Evolutionary conservation across 2,797 vertebrate species (phyloP).

Genomic region (Gymnoscopelus microlampas): DNA sequence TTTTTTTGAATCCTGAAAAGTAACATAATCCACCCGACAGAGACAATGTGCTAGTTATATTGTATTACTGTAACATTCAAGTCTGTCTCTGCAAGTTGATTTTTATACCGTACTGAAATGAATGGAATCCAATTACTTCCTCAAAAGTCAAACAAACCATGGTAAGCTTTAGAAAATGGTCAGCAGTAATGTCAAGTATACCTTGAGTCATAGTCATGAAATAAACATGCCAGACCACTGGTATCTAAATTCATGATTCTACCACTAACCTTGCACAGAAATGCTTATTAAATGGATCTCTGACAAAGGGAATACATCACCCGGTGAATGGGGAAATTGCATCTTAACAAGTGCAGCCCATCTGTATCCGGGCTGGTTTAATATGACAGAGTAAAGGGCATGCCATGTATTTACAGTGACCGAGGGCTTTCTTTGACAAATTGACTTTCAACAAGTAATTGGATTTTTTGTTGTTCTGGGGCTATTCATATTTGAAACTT

Average conservation of each 20-base stretch:
- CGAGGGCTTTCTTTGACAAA: constrained; percentile 47
- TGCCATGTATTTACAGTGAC: constrained; percentile 19
- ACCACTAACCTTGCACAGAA: constrained; percentile 32
- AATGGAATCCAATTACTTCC: too few relatives aligned
- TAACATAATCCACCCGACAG: too few relatives aligned
- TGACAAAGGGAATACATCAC: constrained; percentile 45
- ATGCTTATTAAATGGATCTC: constrained; percentile 51
- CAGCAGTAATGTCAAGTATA: too few relatives aligned
- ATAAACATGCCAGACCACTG: too few relatives aligned
- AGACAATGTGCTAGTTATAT: too few relatives aligned
- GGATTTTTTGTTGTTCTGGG: constrained; percentile 43
- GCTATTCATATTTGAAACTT: constrained; percentile 30
- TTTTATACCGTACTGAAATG: too few relatives aligned
- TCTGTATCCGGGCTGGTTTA: constrained; percentile 40
- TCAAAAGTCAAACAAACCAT: too few relatives aligned
- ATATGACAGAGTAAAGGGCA: constrained; percentile 39
- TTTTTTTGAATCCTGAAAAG: too few relatives aligned
- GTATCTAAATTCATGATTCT: constrained; percentile 46
- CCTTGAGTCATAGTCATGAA: too few relatives aligned
- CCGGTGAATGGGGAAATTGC: constrained; percentile 38
- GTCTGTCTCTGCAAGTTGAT: too few relatives aligned
- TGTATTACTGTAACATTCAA: too few relatives aligned
- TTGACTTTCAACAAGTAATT: constrained; percentile 47
- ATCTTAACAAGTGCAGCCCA: constrained; percentile 46
- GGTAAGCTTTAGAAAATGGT: too few relatives aligned